Evolutionary conservation across 1,140 invertebrate genomes (phyloP).

Genomic region (Gryon sp.): DNA sequence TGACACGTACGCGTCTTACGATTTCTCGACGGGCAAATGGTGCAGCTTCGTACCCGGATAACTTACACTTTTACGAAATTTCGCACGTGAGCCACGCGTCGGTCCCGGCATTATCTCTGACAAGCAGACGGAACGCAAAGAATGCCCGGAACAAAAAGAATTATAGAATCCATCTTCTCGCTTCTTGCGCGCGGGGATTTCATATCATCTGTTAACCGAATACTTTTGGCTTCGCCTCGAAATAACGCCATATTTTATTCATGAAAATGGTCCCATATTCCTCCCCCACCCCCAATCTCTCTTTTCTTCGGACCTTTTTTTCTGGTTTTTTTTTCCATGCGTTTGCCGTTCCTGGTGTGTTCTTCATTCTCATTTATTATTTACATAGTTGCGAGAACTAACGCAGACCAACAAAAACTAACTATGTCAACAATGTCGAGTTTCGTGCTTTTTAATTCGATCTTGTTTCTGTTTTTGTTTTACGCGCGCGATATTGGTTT

Average conservation of each 20-base stretch:
- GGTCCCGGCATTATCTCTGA: slow-evolving; percentile 65
- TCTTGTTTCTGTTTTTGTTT: slow-evolving; percentile 25
- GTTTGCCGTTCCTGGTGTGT: too few relatives aligned
- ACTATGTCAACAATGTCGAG: slow-evolving; percentile 14
- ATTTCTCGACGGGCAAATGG: slow-evolving; percentile 61
- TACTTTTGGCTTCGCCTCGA: slow-evolving; percentile 21
- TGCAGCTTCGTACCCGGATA: slow-evolving; percentile 22
- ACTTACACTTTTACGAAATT: slow-evolving; percentile 69
- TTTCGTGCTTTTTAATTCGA: slow-evolving; percentile 37
- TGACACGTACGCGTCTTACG: slow-evolving; percentile 68
- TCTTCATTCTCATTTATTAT: slow-evolving; percentile 4
- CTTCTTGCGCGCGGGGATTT: slow-evolving; percentile 15
- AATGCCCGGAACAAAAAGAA: slow-evolving; percentile 60
- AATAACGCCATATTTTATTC: slow-evolving; percentile 39
- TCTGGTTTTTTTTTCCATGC: too few relatives aligned
- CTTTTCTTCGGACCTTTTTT: too few relatives aligned
- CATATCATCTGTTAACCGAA: slow-evolving; percentile 47
- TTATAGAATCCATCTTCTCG: slow-evolving; percentile 53
- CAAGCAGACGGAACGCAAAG: slow-evolving; percentile 59
- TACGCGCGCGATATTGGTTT: slow-evolving; percentile 14
- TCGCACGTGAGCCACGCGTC: slow-evolving; percentile 73
- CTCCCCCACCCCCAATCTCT: background rate
- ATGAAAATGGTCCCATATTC: slow-evolving; percentile 2
- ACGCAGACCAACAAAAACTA: background rate
- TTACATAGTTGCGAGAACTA: slow-evolving; percentile 2